A percentile compares a stretch with the other conserved stretches of the same genome.
phyloP scores from a whole-genome alignment of 2,113 vertebrate genomes.

The Lepidothrix coronata region DNA sequence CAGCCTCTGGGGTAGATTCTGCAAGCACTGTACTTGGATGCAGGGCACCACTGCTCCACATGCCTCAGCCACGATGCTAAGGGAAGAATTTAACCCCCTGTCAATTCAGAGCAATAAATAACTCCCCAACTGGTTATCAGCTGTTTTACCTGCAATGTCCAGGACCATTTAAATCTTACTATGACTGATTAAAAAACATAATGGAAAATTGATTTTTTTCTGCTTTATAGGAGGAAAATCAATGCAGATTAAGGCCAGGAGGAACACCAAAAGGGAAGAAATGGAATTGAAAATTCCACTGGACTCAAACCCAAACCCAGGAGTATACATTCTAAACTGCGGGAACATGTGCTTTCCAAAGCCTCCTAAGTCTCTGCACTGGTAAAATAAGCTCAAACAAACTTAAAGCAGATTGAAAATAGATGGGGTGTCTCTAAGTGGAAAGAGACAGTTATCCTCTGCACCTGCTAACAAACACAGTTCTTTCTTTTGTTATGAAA shows the following conservation, averaged over 20 bases:
- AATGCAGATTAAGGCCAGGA: slow-evolving; percentile 62
- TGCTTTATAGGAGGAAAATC: slow-evolving; percentile 37
- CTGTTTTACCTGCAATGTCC: slow-evolving; percentile 19
- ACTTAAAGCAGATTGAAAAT: slow-evolving; percentile 35
- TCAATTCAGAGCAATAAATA: slow-evolving; percentile 23
- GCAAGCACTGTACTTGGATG: neutral
- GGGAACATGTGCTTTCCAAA: neutral
- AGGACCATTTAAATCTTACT: slow-evolving; percentile 21
- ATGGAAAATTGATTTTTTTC: slow-evolving; percentile 72
- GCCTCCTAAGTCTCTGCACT: neutral
- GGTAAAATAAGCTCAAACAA: slow-evolving; percentile 31
- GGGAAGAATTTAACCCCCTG: neutral
- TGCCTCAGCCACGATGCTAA: neutral
- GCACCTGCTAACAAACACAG: slow-evolving; percentile 7
- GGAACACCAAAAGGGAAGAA: slow-evolving; percentile 45
- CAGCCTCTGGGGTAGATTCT: neutral
- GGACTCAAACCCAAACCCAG: neutral
- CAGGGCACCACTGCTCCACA: neutral
- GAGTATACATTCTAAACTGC: neutral
- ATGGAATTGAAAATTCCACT: neutral
- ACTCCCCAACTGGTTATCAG: slow-evolving; percentile 41
- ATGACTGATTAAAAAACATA: slow-evolving; percentile 68
- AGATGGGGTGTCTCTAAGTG: neutral
- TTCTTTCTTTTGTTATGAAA: slow-evolving; percentile 4
- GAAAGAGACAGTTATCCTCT: slow-evolving; percentile 11